Percentiles rank a stretch among this genome's conserved stretches.
Evolutionary conservation across 2,888 invertebrate species (phyloP).

Genomic region (Drosophila macrospina): DNA sequence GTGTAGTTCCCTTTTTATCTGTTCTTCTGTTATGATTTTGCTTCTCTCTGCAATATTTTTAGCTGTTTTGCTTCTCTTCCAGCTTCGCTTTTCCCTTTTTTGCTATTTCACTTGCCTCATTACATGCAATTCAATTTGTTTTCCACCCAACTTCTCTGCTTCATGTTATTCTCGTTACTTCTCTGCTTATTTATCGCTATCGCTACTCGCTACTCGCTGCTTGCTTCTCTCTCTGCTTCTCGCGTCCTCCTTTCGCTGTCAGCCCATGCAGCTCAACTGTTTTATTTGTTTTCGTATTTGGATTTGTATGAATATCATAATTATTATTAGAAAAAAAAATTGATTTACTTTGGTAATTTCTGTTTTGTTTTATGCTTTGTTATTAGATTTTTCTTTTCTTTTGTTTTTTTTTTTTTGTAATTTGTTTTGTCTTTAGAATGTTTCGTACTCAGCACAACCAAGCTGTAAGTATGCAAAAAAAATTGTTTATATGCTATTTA

Average conservation of each 20-base stretch:
- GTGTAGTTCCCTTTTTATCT: background rate
- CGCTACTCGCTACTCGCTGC: no score
- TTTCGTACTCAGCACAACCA: constrained; percentile 75
- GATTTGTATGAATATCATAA: constrained; percentile 14
- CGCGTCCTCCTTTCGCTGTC: background rate
- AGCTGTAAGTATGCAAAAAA: constrained; percentile 61
- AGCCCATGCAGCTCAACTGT: constrained; percentile 13
- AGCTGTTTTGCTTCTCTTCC: background rate
- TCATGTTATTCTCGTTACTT: no score
- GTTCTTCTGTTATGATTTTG: background rate
- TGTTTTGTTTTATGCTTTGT: constrained; percentile 11
- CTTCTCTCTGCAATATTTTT: background rate
- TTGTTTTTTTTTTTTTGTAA: constrained; percentile 11
- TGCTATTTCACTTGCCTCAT: no score
- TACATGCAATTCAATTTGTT: no score
- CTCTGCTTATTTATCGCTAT: no score
- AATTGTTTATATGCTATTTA: constrained; percentile 45
- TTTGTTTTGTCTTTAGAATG: constrained; percentile 34
- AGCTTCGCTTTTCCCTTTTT: no score
- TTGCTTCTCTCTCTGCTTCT: constrained; percentile 2
- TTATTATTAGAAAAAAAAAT: constrained; percentile 42
- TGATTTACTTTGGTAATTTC: constrained; percentile 25
- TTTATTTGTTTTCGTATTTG: constrained; percentile 5
- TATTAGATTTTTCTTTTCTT: constrained; percentile 13
- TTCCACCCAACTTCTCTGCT: no score